Conservation (phyloP, 2,888 invertebrate species). For the Colostygia pectinataria region DNA sequence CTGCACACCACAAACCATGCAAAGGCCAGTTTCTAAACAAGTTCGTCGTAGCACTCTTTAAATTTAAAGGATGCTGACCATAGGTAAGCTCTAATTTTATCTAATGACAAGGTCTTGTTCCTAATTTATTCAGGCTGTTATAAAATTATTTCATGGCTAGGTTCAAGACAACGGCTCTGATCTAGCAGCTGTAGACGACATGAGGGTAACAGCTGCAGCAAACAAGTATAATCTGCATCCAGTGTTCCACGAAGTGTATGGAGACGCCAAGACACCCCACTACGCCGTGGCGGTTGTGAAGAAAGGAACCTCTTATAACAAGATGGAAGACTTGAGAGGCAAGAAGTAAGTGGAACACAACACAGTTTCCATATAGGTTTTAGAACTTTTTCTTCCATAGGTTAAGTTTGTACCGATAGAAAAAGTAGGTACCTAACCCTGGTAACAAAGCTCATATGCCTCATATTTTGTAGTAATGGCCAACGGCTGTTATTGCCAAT, state of each 20-base stretch:
- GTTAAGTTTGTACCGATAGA: too few relatives aligned
- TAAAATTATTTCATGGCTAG: slow-evolving; percentile 37
- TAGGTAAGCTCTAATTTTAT: too few relatives aligned
- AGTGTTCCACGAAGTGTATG: slow-evolving; percentile 86
- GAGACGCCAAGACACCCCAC: slow-evolving; percentile 76
- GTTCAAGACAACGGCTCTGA: slow-evolving; percentile 88
- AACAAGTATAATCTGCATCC: slow-evolving; percentile 84
- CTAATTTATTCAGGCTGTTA: background rate
- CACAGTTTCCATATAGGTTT: too few relatives aligned
- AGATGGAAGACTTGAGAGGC: slow-evolving; percentile 84
- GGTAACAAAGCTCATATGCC: background rate
- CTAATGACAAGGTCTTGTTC: too few relatives aligned
- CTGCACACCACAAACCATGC: too few relatives aligned
- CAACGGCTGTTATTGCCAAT: too few relatives aligned
- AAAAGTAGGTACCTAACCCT: too few relatives aligned
- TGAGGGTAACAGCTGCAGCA: slow-evolving; percentile 76
- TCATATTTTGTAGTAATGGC: too few relatives aligned
- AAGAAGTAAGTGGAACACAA: slow-evolving; percentile 75
- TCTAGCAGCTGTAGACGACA: slow-evolving; percentile 86
- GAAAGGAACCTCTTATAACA: slow-evolving; percentile 79
- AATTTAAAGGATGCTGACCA: too few relatives aligned
- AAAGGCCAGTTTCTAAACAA: too few relatives aligned
- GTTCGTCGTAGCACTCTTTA: too few relatives aligned
- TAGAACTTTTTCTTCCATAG: too few relatives aligned
- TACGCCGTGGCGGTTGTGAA: slow-evolving; percentile 87